These are phyloP conservation scores for Rhorus exstirpatorius DNA, from an alignment of 2,888 invertebrate genomes.

Conservation along the genomic window DNA sequence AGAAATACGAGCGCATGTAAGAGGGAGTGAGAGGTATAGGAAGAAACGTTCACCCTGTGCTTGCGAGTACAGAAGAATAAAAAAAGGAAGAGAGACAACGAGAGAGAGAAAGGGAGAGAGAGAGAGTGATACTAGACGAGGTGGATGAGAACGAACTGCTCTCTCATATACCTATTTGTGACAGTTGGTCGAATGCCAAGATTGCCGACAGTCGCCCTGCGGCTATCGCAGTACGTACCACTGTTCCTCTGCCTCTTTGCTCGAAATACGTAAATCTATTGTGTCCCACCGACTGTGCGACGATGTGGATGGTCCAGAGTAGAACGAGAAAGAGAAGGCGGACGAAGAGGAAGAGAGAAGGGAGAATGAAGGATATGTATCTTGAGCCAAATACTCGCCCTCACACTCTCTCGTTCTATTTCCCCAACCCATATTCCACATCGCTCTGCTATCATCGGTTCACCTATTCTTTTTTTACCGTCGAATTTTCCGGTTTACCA, in stretches of 20 bases:
- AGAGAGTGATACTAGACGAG: constrained; percentile 23
- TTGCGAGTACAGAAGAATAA: constrained; percentile 22
- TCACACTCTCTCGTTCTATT: constrained; percentile 35
- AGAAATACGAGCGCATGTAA: background rate
- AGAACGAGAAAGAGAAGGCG: background rate
- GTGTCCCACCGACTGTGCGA: constrained; percentile 72
- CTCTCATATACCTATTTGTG: constrained; percentile 81
- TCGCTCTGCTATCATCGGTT: constrained; percentile 32
- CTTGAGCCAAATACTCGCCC: constrained; percentile 62
- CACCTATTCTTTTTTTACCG: constrained; percentile 12
- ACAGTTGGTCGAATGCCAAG: constrained; percentile 83
- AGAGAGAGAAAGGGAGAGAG: background rate
- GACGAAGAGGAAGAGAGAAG: constrained; percentile 26
- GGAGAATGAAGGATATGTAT: constrained; percentile 39
- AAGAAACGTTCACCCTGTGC: background rate
- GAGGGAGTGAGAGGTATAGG: background rate
- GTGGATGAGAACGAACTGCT: constrained; percentile 12
- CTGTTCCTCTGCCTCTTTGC: constrained; percentile 80
- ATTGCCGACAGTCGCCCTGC: constrained; percentile 76
- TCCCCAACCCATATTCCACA: constrained; percentile 54
- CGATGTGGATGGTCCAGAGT: constrained; percentile 31
- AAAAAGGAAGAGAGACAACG: constrained; percentile 36
- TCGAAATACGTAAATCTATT: constrained; percentile 84
- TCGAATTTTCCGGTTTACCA: constrained; percentile 57
- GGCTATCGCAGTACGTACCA: constrained; percentile 80